Conservation (phyloP, 2,797 vertebrate genomes). For the Garrulus glandarius region DNA sequence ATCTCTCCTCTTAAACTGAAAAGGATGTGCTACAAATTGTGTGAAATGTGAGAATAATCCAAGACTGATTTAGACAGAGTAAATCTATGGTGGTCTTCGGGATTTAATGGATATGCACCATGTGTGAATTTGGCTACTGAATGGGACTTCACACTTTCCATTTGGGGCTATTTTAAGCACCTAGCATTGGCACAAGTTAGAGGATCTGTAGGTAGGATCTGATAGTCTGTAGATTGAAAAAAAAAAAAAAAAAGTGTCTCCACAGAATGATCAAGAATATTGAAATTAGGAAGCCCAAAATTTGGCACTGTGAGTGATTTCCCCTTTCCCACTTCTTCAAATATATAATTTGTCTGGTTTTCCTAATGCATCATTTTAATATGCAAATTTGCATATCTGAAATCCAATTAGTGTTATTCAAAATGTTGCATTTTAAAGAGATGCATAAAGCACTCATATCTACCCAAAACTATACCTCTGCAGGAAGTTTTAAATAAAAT, state of each 20-base stretch:
- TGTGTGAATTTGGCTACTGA: constrained; percentile 2
- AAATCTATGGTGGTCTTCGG: background rate
- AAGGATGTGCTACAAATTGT: background rate
- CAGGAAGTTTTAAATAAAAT: background rate
- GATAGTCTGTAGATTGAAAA: background rate
- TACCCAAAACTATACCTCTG: background rate
- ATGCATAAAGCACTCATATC: background rate
- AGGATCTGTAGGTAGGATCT: background rate
- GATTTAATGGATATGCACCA: background rate
- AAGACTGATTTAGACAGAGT: background rate
- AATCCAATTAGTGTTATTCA: background rate
- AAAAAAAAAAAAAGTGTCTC: rapidly evolving
- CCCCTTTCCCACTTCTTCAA: background rate
- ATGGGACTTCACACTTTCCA: background rate
- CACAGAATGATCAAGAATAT: background rate
- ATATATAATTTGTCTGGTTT: background rate
- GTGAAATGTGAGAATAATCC: background rate
- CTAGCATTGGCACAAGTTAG: background rate
- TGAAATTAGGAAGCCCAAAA: background rate
- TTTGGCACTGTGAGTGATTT: background rate
- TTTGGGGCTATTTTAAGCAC: background rate
- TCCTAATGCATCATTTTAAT: background rate
- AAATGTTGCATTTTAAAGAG: background rate
- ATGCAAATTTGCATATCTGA: background rate
- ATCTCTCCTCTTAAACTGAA: background rate